Evolutionary conservation across 1,140 invertebrate genomes (phyloP).

Genomic region (Maconellicoccus hirsutus): DNA sequence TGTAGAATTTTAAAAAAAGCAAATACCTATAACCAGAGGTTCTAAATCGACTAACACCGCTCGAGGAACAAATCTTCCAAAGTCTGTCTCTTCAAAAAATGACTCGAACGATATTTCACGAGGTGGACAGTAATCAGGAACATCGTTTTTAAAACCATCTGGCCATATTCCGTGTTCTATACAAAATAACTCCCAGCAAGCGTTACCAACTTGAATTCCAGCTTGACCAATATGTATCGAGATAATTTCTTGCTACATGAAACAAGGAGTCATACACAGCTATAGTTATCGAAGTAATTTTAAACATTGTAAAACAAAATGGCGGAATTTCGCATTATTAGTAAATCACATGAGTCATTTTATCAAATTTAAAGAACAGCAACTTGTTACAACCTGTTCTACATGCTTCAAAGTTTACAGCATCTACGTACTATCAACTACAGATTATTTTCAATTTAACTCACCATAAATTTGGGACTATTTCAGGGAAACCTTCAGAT

Average conservation of each 20-base stretch:
- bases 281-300: no score
- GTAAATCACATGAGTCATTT: no score
- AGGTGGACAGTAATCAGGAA: not conserved
- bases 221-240: constrained; percentile 60
- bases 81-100: constrained; percentile 53
- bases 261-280: no score
- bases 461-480: no score
- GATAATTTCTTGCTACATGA: constrained; percentile 45
- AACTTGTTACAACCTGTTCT: no score
- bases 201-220: constrained; percentile 61
- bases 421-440: no score
- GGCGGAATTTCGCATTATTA: no score
- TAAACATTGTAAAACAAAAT: no score
- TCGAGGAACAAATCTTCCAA: constrained; percentile 59
- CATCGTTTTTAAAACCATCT: constrained; percentile 41
- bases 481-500: no score
- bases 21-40: constrained; percentile 48
- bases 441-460: no score
- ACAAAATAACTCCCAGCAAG: constrained; percentile 56
- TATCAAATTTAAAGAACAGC: no score
- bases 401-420: no score
- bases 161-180: constrained; percentile 57
- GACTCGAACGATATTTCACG: constrained; percentile 48
- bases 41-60: constrained; percentile 70
- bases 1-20: not conserved